These are phyloP conservation scores for Creontiades dilutus DNA, from an alignment of 2,888 invertebrate species.

Conservation along the genomic window DNA sequence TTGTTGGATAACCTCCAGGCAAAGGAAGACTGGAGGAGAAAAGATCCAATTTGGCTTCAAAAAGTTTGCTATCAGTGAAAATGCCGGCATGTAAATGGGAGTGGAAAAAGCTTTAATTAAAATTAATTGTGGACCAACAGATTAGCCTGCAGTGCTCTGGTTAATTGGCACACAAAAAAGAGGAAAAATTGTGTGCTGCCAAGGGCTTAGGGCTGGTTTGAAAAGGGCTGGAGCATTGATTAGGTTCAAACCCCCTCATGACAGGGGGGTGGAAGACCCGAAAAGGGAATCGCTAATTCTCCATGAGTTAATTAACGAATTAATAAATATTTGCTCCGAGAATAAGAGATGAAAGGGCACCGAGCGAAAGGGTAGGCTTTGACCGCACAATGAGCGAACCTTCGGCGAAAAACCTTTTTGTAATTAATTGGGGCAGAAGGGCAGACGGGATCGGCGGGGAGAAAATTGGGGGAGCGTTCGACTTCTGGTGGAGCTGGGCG, in stretches of 20 bases:
- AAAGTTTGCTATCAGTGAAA: constrained; percentile 48
- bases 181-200: constrained; percentile 27
- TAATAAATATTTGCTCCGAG: constrained; percentile 67
- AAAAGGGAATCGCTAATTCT: constrained; percentile 67
- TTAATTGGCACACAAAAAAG: constrained; percentile 48
- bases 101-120: constrained; percentile 55
- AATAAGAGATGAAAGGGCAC: constrained; percentile 60
- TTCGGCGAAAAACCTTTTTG: constrained; percentile 65
- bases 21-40: not conserved
- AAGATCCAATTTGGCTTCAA: constrained; percentile 50
- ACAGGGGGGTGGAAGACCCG: not conserved
- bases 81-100: constrained; percentile 48
- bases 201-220: constrained; percentile 48
- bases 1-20: not conserved
- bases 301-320: constrained; percentile 68
- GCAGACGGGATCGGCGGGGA: not conserved
- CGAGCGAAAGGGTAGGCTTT: constrained; percentile 40
- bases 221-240: constrained; percentile 53
- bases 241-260: constrained; percentile 25
- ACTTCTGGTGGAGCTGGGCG: constrained; percentile 35
- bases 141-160: constrained; percentile 55
- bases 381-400: constrained; percentile 59
- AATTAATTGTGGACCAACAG: constrained; percentile 64
- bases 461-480: constrained; percentile 40
- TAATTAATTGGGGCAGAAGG: constrained; percentile 72